These are phyloP conservation scores for Chaetodon trifasciatus DNA, from an alignment of 2,797 vertebrate genomes.

Conservation along the genomic window DNA sequence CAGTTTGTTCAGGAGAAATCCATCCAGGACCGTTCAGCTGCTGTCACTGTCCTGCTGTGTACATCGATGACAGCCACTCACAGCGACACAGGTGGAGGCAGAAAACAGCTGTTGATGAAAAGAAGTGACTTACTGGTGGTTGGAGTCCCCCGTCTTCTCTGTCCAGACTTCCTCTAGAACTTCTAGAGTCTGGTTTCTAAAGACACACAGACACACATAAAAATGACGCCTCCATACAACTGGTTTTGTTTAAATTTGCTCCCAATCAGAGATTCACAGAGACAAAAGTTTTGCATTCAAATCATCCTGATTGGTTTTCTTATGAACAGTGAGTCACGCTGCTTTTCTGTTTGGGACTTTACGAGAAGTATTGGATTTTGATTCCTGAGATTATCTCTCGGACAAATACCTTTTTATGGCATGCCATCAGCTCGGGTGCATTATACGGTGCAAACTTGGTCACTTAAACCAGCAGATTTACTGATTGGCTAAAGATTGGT, in stretches of 20 bases:
- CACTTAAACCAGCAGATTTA: background rate
- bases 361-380: background rate
- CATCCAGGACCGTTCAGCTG: background rate
- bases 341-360: slow-evolving; percentile 6
- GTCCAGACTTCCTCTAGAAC: slow-evolving; percentile 94
- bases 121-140: slow-evolving; percentile 88
- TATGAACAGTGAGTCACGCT: background rate
- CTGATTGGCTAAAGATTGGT: background rate
- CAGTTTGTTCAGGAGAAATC: background rate
- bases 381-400: background rate
- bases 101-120: background rate
- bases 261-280: background rate
- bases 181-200: slow-evolving; percentile 97
- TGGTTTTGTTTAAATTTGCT: background rate
- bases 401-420: slow-evolving; percentile 5
- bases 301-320: background rate
- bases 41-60: background rate
- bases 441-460: background rate
- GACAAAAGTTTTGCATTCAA: background rate
- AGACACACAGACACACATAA: slow-evolving; percentile 46
- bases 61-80: background rate
- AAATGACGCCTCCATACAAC: slow-evolving; percentile 1
- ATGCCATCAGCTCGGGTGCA: background rate
- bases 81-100: slow-evolving; percentile 4
- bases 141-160: slow-evolving; percentile 92